Evolutionary conservation across 2,888 invertebrate genomes (phyloP).

Genomic region (Eledone cirrhosa): DNA sequence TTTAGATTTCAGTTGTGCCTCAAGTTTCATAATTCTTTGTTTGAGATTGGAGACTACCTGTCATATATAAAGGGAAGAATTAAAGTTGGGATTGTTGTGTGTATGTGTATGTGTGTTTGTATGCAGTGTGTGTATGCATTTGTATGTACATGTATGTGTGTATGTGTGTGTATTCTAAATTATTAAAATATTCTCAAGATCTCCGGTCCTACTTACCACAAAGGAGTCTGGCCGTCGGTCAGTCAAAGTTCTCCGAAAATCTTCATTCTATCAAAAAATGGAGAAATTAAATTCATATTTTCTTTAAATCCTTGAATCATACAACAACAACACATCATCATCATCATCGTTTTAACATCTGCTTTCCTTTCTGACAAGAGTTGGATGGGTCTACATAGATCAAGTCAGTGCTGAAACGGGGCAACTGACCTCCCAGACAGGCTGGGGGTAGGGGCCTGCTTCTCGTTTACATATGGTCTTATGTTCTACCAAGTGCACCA

Average conservation of each 20-base stretch:
- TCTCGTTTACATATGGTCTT: too few species aligned
- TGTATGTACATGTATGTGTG: neutral
- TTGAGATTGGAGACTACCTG: constrained; percentile 63
- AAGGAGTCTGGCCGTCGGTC: constrained; percentile 63
- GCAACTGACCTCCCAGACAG: too few species aligned
- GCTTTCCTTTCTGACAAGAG: too few species aligned
- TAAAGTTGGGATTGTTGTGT: neutral
- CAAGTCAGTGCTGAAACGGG: too few species aligned
- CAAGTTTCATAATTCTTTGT: constrained; percentile 65
- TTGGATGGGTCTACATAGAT: too few species aligned
- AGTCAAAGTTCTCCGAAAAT: constrained; percentile 59
- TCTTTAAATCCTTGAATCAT: too few species aligned
- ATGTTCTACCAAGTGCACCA: too few species aligned
- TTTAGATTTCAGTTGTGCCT: constrained; percentile 63
- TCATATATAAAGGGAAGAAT: neutral
- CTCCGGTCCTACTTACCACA: constrained; percentile 37
- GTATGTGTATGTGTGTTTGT: neutral
- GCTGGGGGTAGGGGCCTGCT: too few species aligned
- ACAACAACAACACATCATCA: neutral
- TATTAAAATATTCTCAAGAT: too few species aligned
- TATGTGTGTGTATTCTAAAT: neutral
- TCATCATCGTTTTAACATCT: too few species aligned
- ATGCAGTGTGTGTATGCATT: too few species aligned
- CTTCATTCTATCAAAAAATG: constrained; percentile 57
- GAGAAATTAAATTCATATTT: too few species aligned